Evolutionary conservation across 2,888 invertebrate species (phyloP), one percentile per base, ranked within the genome.

Genomic region (Acronicta psi): DNA sequence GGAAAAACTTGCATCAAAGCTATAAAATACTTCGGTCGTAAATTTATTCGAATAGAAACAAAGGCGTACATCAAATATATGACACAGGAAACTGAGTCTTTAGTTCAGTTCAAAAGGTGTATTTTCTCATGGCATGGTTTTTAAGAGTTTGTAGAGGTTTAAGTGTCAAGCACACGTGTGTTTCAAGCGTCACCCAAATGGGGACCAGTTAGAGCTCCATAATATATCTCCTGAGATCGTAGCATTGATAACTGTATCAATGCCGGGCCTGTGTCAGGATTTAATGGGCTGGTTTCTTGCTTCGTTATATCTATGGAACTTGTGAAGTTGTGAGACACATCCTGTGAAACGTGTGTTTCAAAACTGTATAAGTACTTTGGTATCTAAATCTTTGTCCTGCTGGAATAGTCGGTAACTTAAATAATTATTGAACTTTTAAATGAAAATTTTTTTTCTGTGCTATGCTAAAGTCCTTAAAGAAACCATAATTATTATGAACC

Each of bases 161-260:
- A 77, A 85, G 88, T 88, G 86, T 87, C 81, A 82, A 80, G 85
- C 89, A 91, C 92, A 93, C 92, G 92, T 93, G 92, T 86, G 91
- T 88, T 87, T 85, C 80, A 85, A 89, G 82, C 88, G 87, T 90
- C 90, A 88, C 86, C 91, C 87, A 89, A 92, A 90, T 89, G 88
- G 88, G 88, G 87, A 87, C 90, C 88, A 87, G 87, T 89, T 85
- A 81, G 77, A 84, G 81, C 79, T 78, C 82, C 79, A 82, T 80
- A 83, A 84, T 84, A 83, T 85, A 87, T 86, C 84, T 89, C 85
- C 75, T 69, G 84, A 89, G 91, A 91, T 91, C 84, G 85, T 86
- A 86, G 83, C 85, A 77, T 83, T 85, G 91, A 91, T 90, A 90
- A 83, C 79, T 84, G 83, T 83, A 84, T 84, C 84, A 83, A 83